Conservation (phyloP, 2,113 vertebrate genomes). For the Meles meles region DNA sequence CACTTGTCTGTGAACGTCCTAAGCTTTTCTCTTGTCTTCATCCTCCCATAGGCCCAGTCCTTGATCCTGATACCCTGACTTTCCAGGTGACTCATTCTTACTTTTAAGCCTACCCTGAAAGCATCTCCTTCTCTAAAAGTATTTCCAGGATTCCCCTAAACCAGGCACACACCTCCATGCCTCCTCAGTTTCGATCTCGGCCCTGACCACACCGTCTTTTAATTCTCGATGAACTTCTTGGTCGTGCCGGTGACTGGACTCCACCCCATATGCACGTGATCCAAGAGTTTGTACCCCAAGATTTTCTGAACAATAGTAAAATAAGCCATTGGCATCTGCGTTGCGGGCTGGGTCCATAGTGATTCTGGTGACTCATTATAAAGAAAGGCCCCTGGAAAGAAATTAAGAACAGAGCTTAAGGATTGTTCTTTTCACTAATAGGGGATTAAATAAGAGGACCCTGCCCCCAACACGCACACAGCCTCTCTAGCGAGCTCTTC, state of each 20-base stretch:
- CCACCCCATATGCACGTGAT: background rate
- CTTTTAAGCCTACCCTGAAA: background rate
- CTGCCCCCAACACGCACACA: background rate
- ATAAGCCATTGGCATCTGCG: background rate
- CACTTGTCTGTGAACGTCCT: background rate
- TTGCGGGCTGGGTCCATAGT: background rate
- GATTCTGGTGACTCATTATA: background rate
- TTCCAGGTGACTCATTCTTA: background rate
- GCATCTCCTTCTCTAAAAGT: background rate
- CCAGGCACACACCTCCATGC: background rate
- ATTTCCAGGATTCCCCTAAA: background rate
- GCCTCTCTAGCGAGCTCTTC: background rate
- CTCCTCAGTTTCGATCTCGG: background rate
- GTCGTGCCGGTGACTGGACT: background rate
- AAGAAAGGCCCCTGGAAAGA: background rate
- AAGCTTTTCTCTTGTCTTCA: background rate
- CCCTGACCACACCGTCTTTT: fast-evolving
- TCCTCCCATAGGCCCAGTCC: background rate
- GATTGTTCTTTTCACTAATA: background rate
- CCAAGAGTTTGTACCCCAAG: background rate
- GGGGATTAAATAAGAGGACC: background rate
- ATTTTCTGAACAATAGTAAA: background rate
- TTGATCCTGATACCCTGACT: background rate
- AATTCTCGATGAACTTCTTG: background rate
- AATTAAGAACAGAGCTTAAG: background rate